These are phyloP conservation scores for Halcyon badia DNA, from an alignment of 2,797 vertebrate genomes.

Conservation along the genomic window DNA sequence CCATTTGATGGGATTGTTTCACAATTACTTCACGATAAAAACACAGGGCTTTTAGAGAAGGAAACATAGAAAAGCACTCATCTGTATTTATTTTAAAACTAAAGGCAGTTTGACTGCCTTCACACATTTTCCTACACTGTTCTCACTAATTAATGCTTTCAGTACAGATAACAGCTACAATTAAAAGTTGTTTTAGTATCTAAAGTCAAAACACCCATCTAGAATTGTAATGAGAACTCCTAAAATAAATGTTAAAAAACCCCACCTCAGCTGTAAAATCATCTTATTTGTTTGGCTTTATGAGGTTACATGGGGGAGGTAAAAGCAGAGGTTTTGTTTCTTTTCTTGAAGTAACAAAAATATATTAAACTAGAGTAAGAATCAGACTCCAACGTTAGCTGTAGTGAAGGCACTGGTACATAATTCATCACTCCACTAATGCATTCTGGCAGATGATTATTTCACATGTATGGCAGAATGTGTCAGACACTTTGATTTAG, in stretches of 20 bases:
- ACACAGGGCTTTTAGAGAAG: neutral
- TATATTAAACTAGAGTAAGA: neutral
- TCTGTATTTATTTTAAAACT: neutral
- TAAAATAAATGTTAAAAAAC: neutral
- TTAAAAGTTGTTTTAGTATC: constrained; percentile 25
- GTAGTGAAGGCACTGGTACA: neutral
- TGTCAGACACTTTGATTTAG: constrained; percentile 49
- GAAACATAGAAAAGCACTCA: neutral
- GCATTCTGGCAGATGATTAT: constrained; percentile 17
- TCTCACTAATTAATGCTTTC: constrained; percentile 26
- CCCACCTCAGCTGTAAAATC: neutral
- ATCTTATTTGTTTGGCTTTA: neutral
- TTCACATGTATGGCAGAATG: constrained; percentile 15
- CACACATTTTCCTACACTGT: neutral
- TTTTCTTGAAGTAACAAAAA: neutral
- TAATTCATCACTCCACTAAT: constrained; percentile 25
- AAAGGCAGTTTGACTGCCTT: neutral
- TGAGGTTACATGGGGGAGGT: neutral
- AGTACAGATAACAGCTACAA: neutral
- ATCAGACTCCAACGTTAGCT: neutral
- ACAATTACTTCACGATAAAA: neutral
- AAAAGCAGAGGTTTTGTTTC: neutral
- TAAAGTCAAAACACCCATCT: constrained; percentile 13
- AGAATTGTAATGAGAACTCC: neutral
- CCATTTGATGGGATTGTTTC: neutral